Evolutionary conservation across 2,888 invertebrate species (phyloP), one percentile per base, ranked within the genome.

Genomic region (Bembecia ichneumoniformis): DNA sequence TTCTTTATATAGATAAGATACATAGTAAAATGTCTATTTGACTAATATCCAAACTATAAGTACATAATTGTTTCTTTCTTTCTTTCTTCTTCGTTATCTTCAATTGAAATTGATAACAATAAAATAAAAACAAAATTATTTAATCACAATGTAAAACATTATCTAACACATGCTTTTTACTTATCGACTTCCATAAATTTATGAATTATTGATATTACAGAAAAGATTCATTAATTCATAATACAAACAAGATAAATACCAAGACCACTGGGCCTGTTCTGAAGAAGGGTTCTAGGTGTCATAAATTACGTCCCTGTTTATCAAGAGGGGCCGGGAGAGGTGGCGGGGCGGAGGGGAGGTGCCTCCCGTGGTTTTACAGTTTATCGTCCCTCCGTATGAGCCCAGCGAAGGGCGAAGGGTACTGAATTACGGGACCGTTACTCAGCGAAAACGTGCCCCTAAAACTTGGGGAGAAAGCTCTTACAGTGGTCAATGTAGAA

Each of bases 221-320:
- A 28, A 28, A 9, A 28, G 7, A 20, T 20, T 20, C 5, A 20
- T n/a, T n/a, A 20, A 20, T 20, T 20, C 9, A 28, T 28, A 28
- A 28, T 28, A 28, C 28, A 28, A 28, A 28, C 28, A 28, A 28
- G 14, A 40, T 40, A 40, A 40, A 40, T 40, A 40, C 14, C 40
- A 20, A 13, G 40, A 40, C n/a, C 40, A 5, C 40, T 14, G 40
- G 20, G 48, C 15, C 48, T 43, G 43, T 14, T 43, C 66, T 60
- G 56, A 47, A 58, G 63, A 67, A 68, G 67, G 66, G 68, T 65
- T 69, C 66, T 74, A 78, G 77, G 80, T 77, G 82, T 79, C 82
- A 82, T 86, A 86, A 86, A 86, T 86, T 81, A 84, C 80, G 63
- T 69, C 74, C 74, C 82, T 81, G 84, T 82, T 86, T 83, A 82